Percentiles rank a stretch among this genome's conserved stretches.
These are phyloP conservation scores for Gnathonemus longibarbis DNA, from an alignment of 2,113 vertebrate genomes.

Conservation along the genomic window DNA sequence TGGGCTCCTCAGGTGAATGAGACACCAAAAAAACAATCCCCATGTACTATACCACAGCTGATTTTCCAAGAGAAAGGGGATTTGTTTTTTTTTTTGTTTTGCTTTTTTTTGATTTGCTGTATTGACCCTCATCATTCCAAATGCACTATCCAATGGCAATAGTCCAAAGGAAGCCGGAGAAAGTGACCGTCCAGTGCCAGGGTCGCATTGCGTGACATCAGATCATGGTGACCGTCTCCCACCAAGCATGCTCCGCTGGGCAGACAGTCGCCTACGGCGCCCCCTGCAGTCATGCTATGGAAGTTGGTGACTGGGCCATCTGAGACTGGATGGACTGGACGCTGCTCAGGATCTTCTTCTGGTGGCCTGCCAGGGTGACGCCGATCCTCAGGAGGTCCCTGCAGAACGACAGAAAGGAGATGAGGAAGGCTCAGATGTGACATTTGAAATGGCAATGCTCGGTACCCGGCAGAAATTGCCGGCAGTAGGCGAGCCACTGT, in stretches of 20 bases:
- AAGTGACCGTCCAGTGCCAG: neutral
- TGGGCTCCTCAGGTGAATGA: neutral
- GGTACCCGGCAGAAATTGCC: neutral
- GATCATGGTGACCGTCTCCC: conserved; percentile 68
- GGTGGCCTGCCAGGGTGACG: conserved; percentile 93
- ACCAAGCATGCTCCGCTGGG: conserved; percentile 60
- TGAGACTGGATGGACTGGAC: conserved; percentile 93
- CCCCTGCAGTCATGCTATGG: conserved; percentile 85
- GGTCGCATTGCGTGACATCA: conserved; percentile 28
- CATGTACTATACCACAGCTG: neutral
- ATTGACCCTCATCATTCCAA: neutral
- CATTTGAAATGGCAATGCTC: neutral
- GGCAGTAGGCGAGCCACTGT: neutral
- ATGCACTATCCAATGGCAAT: neutral
- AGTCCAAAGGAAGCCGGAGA: neutral
- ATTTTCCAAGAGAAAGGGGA: neutral
- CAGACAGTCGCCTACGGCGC: conserved; percentile 54
- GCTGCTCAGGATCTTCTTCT: conserved; percentile 98
- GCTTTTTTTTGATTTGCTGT: neutral
- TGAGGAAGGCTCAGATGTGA: neutral
- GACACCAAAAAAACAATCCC: neutral
- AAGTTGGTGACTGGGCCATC: conserved; percentile 85
- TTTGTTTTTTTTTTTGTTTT: neutral
- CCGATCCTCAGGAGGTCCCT: conserved; percentile 99
- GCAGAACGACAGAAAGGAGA: conserved; percentile 12